Conservation (phyloP, 2,888 invertebrate genomes). For the Gnatocerus cornutus region DNA sequence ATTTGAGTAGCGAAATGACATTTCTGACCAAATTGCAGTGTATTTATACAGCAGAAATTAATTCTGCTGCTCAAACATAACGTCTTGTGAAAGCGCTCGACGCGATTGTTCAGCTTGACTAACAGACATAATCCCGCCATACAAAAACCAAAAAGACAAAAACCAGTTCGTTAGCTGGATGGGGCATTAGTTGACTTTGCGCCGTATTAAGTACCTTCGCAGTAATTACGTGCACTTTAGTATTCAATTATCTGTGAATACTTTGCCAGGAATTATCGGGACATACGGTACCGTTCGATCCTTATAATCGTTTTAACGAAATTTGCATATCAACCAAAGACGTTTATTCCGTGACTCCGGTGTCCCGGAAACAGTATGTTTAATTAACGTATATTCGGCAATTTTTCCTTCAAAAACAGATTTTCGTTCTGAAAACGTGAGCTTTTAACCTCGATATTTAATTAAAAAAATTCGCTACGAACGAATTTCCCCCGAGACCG, state of each 20-base stretch:
- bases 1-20: constrained; percentile 55
- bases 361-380: constrained; percentile 15
- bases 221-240: constrained; percentile 38
- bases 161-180: constrained; percentile 30
- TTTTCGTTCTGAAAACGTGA: constrained; percentile 18
- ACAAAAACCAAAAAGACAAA: constrained; percentile 16
- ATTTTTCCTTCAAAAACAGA: constrained; percentile 25
- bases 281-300: constrained; percentile 18
- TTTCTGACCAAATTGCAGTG: constrained; percentile 46
- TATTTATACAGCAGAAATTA: constrained; percentile 48
- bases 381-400: constrained; percentile 22
- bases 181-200: constrained; percentile 39
- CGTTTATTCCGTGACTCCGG: constrained; percentile 1
- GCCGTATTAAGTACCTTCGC: constrained; percentile 22
- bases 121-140: constrained; percentile 21
- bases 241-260: constrained; percentile 35
- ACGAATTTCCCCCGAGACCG: constrained; percentile 30
- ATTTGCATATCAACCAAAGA: constrained; percentile 29
- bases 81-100: constrained; percentile 31
- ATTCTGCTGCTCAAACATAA: constrained; percentile 45
- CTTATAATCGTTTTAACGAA: constrained; percentile 24
- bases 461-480: constrained; percentile 39
- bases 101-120: constrained; percentile 25
- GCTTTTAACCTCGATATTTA: constrained; percentile 38
- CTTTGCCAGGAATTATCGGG: constrained; percentile 26